Evolutionary conservation across 2,797 vertebrate species (phyloP), one percentile per base, ranked within the genome.

Genomic region (Uromys caudimaculatus): DNA sequence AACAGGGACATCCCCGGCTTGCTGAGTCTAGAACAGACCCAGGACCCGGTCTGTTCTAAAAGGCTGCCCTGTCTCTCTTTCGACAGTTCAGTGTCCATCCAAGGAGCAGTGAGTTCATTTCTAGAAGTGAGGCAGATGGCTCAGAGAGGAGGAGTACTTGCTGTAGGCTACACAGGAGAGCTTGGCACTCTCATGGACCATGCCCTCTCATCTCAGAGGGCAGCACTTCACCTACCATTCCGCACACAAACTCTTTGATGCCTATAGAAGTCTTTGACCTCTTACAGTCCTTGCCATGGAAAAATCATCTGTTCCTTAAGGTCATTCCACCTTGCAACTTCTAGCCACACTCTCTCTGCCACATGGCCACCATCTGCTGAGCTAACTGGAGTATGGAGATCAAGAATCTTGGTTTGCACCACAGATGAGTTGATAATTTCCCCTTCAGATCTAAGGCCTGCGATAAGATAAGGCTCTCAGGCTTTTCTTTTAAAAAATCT

Each of bases 391-490:
- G 76, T 44, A 38, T 52, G 6, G 38, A 71, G 81, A 95, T 79
- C 81, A 62, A 90, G 75, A 89, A 14, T 54, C 78, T 62, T 91
- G 89, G 89, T 92, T 77, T 94, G 44, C 27, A 85, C 56, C 21
- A 16, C 86, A 58, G 35, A 91, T 64, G 87, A 79, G 44, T 84
- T 69, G 54, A 62, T 83, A 76, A 87, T 89, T 94, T 92, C 41
- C 44, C 32, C 27, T 54, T 93, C 38, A 89, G 56, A 41, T 60
- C 47, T n/a, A 56, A 93, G 23, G 29, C 83, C 60, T 85, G 32
- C 47, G 77, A 47, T 76, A 78, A 93, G 92, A 87, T 90, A 91
- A 84, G 29, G 75, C 58, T 67, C 76, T 44, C 23, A 79, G 38
- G 21, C 44, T 41, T 38, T 58, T 60, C 16, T 41, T 64, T 85